These are phyloP conservation scores for Channa maculata DNA, from an alignment of 2,113 vertebrate species.

Conservation along the genomic window DNA sequence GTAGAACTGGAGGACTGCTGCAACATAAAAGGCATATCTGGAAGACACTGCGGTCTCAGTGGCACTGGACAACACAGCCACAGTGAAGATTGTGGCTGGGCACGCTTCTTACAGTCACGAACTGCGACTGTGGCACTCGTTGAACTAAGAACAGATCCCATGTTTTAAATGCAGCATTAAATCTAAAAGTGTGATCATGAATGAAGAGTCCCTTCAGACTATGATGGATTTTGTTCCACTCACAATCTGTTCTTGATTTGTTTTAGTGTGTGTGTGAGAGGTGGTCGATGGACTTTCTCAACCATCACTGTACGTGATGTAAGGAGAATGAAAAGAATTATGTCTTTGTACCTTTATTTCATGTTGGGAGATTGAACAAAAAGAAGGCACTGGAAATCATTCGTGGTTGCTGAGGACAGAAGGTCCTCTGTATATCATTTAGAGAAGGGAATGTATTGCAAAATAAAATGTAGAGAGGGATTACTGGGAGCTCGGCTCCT, in stretches of 20 bases:
- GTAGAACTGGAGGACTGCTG: conserved; percentile 76
- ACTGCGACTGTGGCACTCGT: conserved; percentile 19
- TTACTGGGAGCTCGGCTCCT: conserved; percentile 28
- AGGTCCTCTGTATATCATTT: conserved; percentile 49
- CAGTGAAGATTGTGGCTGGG: conserved; percentile 26
- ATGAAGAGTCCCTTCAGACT: conserved; percentile 29
- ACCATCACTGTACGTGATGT: conserved; percentile 40
- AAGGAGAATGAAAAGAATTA: conserved; percentile 59
- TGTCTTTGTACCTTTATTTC: conserved; percentile 66
- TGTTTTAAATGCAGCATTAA: conserved; percentile 34
- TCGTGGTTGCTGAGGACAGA: conserved; percentile 62
- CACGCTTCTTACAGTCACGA: conserved; percentile 31
- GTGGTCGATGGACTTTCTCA: conserved; percentile 60
- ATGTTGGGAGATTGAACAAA: conserved; percentile 67
- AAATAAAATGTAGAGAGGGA: conserved; percentile 46
- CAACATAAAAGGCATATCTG: conserved; percentile 60
- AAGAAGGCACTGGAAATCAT: conserved; percentile 83
- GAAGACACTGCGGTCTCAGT: conserved; percentile 43
- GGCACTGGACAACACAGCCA: conserved; percentile 48
- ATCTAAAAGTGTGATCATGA: conserved; percentile 38
- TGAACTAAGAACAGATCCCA: conserved; percentile 37
- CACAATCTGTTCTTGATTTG: conserved; percentile 59
- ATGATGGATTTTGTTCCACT: conserved; percentile 49
- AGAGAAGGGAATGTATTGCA: conserved; percentile 28
- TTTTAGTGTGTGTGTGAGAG: conserved; percentile 56